phyloP scores from a whole-genome alignment of 2,113 vertebrate genomes.

The Micronycteris hirsuta region DNA sequence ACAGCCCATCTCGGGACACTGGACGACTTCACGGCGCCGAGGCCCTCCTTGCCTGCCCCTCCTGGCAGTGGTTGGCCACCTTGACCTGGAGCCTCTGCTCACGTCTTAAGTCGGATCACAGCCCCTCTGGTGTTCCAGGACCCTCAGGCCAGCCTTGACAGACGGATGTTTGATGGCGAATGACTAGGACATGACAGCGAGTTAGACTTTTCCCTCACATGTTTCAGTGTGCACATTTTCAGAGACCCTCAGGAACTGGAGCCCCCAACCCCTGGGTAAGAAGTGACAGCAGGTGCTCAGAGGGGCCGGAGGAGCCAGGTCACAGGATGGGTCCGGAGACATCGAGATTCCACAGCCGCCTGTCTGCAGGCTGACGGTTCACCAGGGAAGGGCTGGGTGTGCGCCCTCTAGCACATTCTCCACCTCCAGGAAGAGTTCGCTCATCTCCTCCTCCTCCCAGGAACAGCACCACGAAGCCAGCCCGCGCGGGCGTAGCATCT shows the following conservation, averaged over 20 bases:
- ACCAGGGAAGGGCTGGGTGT: neutral
- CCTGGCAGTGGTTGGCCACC: fast-evolving
- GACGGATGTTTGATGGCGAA: neutral
- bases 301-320: fast-evolving
- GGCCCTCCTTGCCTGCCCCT: neutral
- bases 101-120: fast-evolving
- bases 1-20: neutral
- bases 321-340: fast-evolving
- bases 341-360: neutral
- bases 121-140: neutral
- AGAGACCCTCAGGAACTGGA: neutral
- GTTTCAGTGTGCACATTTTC: neutral
- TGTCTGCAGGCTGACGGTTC: neutral
- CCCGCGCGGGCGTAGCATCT: fast-evolving
- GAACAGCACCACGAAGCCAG: neutral
- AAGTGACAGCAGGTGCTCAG: neutral
- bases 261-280: neutral
- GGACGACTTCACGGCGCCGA: fast-evolving
- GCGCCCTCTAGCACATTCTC: fast-evolving
- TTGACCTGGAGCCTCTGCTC: neutral
- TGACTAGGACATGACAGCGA: neutral
- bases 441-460: neutral
- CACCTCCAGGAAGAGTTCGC: neutral
- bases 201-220: neutral
- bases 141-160: neutral